Percentiles rank a stretch among this genome's conserved stretches.
Evolutionary conservation across 1,140 invertebrate species (phyloP).

Genomic region (Macrotrachela quadricornifera): DNA sequence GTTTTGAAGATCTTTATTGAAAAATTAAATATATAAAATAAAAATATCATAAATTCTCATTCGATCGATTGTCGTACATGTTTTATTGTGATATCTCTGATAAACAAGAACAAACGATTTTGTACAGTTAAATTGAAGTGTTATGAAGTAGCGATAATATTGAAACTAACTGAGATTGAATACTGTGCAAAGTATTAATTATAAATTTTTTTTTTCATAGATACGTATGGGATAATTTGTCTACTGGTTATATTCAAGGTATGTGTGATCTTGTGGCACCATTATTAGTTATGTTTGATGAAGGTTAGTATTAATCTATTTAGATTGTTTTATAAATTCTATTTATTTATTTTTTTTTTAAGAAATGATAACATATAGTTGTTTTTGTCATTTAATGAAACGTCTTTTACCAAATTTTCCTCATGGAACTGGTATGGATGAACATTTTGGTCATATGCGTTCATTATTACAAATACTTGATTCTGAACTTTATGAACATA

Average conservation of each 20-base stretch:
- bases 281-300: slow-evolving; percentile 67
- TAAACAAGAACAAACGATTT: no score
- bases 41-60: no score
- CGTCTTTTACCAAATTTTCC: slow-evolving; percentile 76
- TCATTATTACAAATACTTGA: slow-evolving; percentile 55
- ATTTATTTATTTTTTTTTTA: slow-evolving; percentile 11
- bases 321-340: not conserved
- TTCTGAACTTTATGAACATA: slow-evolving; percentile 71
- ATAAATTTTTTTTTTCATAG: slow-evolving; percentile 35
- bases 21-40: no score
- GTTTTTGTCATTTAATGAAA: slow-evolving; percentile 70
- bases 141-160: no score
- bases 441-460: slow-evolving; percentile 81
- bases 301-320: slow-evolving; percentile 35
- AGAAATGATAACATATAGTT: slow-evolving; percentile 70
- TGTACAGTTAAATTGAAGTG: no score
- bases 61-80: no score
- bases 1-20: slow-evolving; percentile 6
- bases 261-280: slow-evolving; percentile 89
- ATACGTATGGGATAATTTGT: slow-evolving; percentile 77
- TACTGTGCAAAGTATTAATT: no score
- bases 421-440: slow-evolving; percentile 72
- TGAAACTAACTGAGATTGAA: no score
- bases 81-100: no score
- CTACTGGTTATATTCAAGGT: slow-evolving; percentile 51